These are phyloP conservation scores for Fulmarus glacialis DNA, from an alignment of 2,113 vertebrate species.

Conservation along the genomic window DNA sequence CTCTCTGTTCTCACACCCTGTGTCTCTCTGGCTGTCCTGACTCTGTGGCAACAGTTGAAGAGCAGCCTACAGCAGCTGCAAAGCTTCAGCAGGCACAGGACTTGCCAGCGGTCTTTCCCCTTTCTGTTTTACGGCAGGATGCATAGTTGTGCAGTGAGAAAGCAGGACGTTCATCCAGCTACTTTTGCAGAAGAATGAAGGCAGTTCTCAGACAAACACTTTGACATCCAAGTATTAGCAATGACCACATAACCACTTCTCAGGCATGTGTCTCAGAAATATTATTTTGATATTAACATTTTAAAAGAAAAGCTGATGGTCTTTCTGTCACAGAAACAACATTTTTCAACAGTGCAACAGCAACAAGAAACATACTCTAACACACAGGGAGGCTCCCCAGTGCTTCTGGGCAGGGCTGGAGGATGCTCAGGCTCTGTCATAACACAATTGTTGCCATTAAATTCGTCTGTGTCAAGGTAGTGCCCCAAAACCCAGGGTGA, in stretches of 20 bases:
- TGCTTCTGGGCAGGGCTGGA: neutral
- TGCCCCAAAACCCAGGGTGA: neutral
- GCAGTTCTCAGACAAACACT: constrained; percentile 46
- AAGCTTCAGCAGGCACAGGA: neutral
- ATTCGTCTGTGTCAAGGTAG: neutral
- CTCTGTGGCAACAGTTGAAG: neutral
- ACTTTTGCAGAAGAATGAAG: neutral
- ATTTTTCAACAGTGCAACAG: neutral
- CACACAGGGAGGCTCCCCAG: neutral
- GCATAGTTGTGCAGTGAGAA: constrained; percentile 64
- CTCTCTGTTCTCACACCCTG: neutral
- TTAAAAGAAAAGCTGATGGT: neutral
- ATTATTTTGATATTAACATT: neutral
- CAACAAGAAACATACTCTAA: neutral
- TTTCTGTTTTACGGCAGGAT: neutral
- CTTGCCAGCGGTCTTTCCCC: neutral
- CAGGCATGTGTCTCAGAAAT: neutral
- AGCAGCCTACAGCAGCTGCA: constrained; percentile 19
- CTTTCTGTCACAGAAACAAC: neutral
- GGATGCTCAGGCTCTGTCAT: neutral
- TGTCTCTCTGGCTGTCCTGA: neutral
- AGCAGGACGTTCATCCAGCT: constrained; percentile 33
- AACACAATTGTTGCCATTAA: neutral
- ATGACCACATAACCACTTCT: neutral
- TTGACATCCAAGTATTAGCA: constrained; percentile 52